Evolutionary conservation across 2,113 vertebrate species (phyloP), one percentile per base, ranked within the genome.

Genomic region (Brienomyrus brachyistius): DNA sequence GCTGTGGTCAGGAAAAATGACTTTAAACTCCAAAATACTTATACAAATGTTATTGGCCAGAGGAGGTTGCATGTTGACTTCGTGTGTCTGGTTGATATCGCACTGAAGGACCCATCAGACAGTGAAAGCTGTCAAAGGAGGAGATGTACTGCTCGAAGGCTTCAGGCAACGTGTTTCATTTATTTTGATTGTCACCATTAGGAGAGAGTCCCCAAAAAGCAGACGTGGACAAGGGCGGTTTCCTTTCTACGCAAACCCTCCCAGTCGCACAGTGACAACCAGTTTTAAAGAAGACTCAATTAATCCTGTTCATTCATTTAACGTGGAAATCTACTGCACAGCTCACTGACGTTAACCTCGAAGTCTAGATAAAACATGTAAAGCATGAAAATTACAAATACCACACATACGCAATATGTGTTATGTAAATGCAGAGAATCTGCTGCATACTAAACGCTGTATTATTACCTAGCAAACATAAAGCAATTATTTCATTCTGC

Each of bases 41-140:
- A 77, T 4, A 43, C 17, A 45, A 84, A 84, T 85, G 52, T 59
- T 85, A 43, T 62, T 56, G 51, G 54, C 77, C 19, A 86, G 88
- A 91, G 56, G 93, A 94, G 93, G 91, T 77, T 94, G 95, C 95
- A 96, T 96, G 95, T 96, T 96, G 95, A 94, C 91, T 92, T 86
- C 93, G 91, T 91, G 89, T 90, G 92, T 94, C 91, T 93, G 93
- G 94, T 92, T 92, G 94, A 93, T 90, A 92, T 93, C 90, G 91
- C 89, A 90, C 45, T 7, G 89, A 93, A 82, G 89, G 92, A 93
- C 93, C 93, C 93, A 85, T 91, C 92, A 92, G 89, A 90, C 92
- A 92, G 93, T 92, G 92, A 95, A 90, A 93, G 92, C 91, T 91
- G 93, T 94, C 89, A 93, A 89, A 92, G 92, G 89, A 91, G 87